Percentiles rank a stretch among this genome's conserved stretches.
Conservation (phyloP, 1,140 invertebrate species). For the Ceratitis capitata region DNA sequence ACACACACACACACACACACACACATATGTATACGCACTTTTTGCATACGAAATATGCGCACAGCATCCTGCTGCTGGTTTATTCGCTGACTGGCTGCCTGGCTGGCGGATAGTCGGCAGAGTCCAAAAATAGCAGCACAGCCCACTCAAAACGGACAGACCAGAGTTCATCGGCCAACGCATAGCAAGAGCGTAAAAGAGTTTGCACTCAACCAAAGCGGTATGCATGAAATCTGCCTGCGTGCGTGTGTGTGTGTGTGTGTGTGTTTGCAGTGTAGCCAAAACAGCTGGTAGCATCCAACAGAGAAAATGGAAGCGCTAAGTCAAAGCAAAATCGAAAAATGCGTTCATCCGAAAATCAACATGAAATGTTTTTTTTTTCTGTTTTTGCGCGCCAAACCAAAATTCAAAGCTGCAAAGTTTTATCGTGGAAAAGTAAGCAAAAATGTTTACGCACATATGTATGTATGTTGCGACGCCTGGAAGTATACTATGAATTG, state of each 20-base stretch:
- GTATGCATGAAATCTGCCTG: neutral
- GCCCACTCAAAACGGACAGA: neutral
- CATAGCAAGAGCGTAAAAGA: constrained; percentile 12
- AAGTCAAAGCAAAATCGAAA: no score
- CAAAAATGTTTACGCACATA: neutral
- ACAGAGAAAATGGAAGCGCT: no score
- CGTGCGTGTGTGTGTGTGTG: neutral
- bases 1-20: neutral
- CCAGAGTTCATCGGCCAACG: constrained; percentile 13
- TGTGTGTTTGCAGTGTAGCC: neutral
- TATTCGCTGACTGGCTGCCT: no score
- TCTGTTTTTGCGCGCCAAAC: neutral
- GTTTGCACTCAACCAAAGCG: neutral
- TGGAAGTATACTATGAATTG: neutral
- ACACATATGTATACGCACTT: no score
- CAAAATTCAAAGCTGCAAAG: neutral
- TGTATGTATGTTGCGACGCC: neutral
- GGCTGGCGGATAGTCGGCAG: neutral
- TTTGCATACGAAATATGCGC: neutral
- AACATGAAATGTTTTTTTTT: no score
- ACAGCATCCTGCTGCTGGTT: neutral
- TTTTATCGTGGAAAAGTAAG: neutral
- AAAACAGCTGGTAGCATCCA: neutral
- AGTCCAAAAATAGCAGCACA: constrained; percentile 12
- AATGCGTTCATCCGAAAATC: neutral